Percentiles rank a stretch among this genome's conserved stretches.
Evolutionary conservation across 2,797 vertebrate genomes (phyloP).

Genomic region (Lacerta bilineata): DNA sequence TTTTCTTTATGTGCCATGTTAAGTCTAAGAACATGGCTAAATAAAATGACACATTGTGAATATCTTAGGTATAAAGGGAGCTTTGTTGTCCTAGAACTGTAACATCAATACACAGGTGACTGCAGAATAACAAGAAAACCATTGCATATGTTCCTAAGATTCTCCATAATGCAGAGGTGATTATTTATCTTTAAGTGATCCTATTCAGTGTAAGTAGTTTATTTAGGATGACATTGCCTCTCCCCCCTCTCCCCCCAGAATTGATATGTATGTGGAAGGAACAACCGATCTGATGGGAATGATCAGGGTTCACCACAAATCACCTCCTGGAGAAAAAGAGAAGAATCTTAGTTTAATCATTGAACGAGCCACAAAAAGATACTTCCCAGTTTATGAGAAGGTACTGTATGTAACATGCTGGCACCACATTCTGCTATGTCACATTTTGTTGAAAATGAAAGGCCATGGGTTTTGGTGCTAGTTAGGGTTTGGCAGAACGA

Average conservation of each 20-base stretch:
- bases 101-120: background rate
- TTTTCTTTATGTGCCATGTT: background rate
- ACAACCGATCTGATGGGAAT: slow-evolving; percentile 83
- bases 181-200: too few species aligned
- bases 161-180: too few species aligned
- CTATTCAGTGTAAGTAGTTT: too few species aligned
- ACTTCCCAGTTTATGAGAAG: slow-evolving; percentile 77
- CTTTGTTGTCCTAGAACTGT: background rate
- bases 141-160: background rate
- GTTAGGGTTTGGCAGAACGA: background rate
- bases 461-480: background rate
- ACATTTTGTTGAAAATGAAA: background rate
- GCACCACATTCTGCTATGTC: background rate
- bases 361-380: slow-evolving; percentile 80
- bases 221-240: background rate
- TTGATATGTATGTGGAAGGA: slow-evolving; percentile 88
- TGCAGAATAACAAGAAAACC: background rate
- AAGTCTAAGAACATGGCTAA: background rate
- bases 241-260: slow-evolving; percentile 72
- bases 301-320: slow-evolving; percentile 78
- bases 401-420: slow-evolving; percentile 45
- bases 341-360: slow-evolving; percentile 76
- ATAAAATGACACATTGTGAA: background rate
- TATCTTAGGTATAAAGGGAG: background rate
- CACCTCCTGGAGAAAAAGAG: slow-evolving; percentile 64